Evolutionary conservation across 2,113 vertebrate species (phyloP).

Genomic region (Dromiciops gliroides): DNA sequence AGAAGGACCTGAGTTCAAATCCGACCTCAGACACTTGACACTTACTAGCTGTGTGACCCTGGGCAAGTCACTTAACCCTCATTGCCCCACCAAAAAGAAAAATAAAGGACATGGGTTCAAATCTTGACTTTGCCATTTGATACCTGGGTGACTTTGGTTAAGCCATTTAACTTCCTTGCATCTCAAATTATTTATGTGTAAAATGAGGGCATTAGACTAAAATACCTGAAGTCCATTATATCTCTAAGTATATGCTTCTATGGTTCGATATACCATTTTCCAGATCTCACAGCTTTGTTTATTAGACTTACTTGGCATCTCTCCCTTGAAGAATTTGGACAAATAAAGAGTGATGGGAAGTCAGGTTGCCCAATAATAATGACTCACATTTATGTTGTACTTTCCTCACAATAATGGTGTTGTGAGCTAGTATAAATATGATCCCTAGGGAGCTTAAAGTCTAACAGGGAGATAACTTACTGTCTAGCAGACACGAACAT

Average conservation of each 20-base stretch:
- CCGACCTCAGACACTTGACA: no score
- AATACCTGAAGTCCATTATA: neutral
- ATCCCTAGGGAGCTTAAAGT: neutral
- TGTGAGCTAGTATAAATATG: neutral
- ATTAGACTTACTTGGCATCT: conserved; percentile 44
- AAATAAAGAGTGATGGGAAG: conserved; percentile 16
- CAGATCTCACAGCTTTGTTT: conserved; percentile 35
- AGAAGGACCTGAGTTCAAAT: no score
- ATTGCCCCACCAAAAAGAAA: no score
- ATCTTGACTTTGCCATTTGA: neutral
- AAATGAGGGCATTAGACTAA: neutral
- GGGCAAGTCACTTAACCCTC: no score
- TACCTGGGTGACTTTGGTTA: neutral
- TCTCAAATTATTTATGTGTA: neutral
- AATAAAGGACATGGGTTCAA: neutral
- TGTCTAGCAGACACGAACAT: neutral
- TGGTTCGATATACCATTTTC: conserved; percentile 10
- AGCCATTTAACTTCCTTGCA: neutral
- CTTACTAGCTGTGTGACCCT: no score
- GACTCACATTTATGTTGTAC: neutral
- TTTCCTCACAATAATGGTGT: neutral
- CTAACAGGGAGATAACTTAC: neutral
- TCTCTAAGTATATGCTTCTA: neutral
- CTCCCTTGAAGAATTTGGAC: conserved; percentile 49
- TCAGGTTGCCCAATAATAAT: conserved; percentile 40